Evolutionary conservation across 2,113 vertebrate genomes (phyloP).

Genomic region (Garra rufa): DNA sequence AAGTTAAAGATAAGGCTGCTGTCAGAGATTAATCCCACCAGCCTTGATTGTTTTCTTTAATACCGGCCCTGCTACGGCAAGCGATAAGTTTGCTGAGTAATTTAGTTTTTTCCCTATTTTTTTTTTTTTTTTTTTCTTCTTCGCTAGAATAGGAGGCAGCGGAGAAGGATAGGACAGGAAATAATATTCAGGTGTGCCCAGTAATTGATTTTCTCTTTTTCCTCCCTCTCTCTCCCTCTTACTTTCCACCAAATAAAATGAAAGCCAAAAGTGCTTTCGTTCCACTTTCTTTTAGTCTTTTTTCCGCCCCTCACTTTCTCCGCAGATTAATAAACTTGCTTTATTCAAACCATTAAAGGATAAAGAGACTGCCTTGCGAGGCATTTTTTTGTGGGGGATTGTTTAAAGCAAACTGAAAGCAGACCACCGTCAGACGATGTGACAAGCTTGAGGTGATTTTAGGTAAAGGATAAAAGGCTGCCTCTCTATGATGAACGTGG

Average conservation of each 20-base stretch:
- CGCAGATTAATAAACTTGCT: slow-evolving; percentile 80
- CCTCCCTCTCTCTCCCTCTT: slow-evolving; percentile 45
- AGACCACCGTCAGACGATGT: slow-evolving; percentile 57
- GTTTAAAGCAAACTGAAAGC: slow-evolving; percentile 64
- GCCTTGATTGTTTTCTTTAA: slow-evolving; percentile 99
- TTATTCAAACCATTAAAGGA: slow-evolving; percentile 77
- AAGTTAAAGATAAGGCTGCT: slow-evolving; percentile 99
- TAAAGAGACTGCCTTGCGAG: slow-evolving; percentile 73
- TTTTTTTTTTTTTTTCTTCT: slow-evolving; percentile 81
- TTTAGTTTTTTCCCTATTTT: slow-evolving; percentile 79
- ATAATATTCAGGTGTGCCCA: slow-evolving; percentile 99
- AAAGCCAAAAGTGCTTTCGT: slow-evolving; percentile 84
- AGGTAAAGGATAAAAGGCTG: slow-evolving; percentile 71
- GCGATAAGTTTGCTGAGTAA: slow-evolving; percentile 99
- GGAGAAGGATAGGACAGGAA: slow-evolving; percentile 78
- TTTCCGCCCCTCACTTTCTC: slow-evolving; percentile 53
- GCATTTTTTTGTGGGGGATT: slow-evolving; percentile 69
- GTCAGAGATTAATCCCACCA: slow-evolving; percentile 99
- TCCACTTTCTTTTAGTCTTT: slow-evolving; percentile 71
- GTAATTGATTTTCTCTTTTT: slow-evolving; percentile 99
- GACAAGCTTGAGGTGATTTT: slow-evolving; percentile 64
- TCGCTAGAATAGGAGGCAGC: slow-evolving; percentile 75
- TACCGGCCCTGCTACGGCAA: slow-evolving; percentile 98
- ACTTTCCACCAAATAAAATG: slow-evolving; percentile 83
- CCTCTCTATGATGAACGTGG: slow-evolving; percentile 57